Evolutionary conservation across 2,113 vertebrate species (phyloP).

Genomic region (Nothobranchius kuhntae): DNA sequence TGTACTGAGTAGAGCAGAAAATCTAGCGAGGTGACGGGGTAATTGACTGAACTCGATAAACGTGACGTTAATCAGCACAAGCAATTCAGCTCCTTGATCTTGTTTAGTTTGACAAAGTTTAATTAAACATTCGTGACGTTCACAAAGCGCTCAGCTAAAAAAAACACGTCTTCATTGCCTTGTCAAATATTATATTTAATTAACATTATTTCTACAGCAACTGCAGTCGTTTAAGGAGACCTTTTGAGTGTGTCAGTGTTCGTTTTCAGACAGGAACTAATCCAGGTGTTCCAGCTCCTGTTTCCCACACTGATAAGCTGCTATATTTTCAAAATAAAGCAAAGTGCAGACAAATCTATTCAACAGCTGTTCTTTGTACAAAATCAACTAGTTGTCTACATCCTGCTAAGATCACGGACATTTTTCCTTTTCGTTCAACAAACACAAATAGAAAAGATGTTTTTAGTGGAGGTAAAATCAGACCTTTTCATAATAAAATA

Average conservation of each 20-base stretch:
- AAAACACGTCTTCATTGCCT: conserved; percentile 17
- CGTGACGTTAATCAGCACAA: conserved; percentile 35
- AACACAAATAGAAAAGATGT: no score
- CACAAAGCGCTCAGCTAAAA: conserved; percentile 10
- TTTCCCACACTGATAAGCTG: conserved; percentile 19
- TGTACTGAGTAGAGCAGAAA: conserved; percentile 6
- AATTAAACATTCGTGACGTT: conserved; percentile 39
- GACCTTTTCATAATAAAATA: no score
- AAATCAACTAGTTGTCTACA: not conserved
- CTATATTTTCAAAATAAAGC: conserved; percentile 6
- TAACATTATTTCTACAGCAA: conserved; percentile 12
- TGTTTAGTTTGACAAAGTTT: conserved; percentile 47
- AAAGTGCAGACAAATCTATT: not conserved
- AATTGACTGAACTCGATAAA: conserved; percentile 49
- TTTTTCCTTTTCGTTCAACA: not conserved
- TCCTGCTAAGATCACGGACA: no score
- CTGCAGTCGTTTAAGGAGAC: conserved; percentile 12
- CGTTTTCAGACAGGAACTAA: not conserved
- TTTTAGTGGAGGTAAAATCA: no score
- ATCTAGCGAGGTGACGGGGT: conserved; percentile 31
- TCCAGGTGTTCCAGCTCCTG: not conserved
- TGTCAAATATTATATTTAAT: conserved; percentile 15
- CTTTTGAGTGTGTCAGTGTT: not conserved
- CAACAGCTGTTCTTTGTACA: not conserved
- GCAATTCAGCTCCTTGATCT: conserved; percentile 36